Evolutionary conservation across 2,888 invertebrate genomes (phyloP).

Genomic region (Mactromeris polynyma): DNA sequence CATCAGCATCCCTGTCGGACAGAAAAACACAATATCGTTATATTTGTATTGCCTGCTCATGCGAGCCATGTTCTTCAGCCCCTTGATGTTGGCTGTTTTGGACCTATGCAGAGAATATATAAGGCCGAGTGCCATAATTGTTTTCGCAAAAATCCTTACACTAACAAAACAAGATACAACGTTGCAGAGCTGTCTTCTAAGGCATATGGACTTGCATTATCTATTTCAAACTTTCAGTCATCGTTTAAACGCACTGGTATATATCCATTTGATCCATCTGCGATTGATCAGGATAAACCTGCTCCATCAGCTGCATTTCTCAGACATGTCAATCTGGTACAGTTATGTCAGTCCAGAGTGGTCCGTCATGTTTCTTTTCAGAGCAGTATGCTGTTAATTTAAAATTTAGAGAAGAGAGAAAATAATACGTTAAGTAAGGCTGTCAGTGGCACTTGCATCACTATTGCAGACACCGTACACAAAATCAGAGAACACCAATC

Average conservation of each 20-base stretch:
- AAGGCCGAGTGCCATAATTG: neutral
- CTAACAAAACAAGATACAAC: neutral
- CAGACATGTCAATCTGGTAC: no score
- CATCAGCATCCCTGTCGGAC: neutral
- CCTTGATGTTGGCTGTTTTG: conserved; percentile 28
- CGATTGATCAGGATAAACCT: no score
- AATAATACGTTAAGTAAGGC: no score
- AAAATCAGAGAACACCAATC: no score
- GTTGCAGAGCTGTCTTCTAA: neutral
- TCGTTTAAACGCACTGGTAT: neutral
- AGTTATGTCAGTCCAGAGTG: no score
- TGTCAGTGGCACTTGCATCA: no score
- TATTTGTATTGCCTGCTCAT: conserved; percentile 16
- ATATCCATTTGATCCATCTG: neutral
- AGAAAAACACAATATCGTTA: neutral
- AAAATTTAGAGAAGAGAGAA: no score
- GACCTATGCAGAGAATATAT: conserved; percentile 15
- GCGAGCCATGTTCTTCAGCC: conserved; percentile 16
- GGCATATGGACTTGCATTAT: neutral
- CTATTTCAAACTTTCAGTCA: neutral
- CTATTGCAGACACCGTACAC: no score
- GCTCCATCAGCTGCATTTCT: no score
- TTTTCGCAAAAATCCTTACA: neutral
- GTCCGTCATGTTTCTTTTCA: no score
- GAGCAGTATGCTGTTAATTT: no score